phyloP scores from a whole-genome alignment of 2,113 vertebrate species.

The Campylomormyrus tamandua region DNA sequence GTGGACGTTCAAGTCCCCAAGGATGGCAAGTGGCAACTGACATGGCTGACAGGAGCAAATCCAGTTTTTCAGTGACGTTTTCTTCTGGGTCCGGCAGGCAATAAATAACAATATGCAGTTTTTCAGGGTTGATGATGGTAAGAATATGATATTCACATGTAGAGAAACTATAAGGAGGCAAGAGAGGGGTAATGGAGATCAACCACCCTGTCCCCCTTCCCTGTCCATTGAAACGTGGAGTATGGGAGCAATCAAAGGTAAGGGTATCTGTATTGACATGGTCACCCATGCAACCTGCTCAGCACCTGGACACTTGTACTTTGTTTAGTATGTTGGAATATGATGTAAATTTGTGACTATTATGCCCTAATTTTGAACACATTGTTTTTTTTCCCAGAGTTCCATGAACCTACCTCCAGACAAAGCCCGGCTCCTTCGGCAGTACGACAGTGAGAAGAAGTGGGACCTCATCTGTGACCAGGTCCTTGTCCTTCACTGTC shows the following conservation, averaged over 20 bases:
- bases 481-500: conserved; percentile 51
- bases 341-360: not conserved
- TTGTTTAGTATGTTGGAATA: not conserved
- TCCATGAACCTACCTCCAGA: conserved; percentile 96
- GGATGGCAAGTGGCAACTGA: too few relatives aligned
- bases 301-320: not conserved
- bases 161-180: too few relatives aligned
- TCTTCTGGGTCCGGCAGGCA: too few relatives aligned
- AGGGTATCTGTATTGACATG: not conserved
- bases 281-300: not conserved
- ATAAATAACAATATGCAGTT: too few relatives aligned
- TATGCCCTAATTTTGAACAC: not conserved
- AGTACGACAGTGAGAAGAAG: conserved; percentile 96
- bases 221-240: not conserved
- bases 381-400: conserved; percentile 62
- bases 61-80: too few relatives aligned
- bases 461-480: conserved; percentile 97
- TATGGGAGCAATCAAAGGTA: not conserved
- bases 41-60: too few relatives aligned
- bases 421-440: conserved; percentile 86
- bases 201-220: too few relatives aligned
- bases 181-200: too few relatives aligned
- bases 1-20: too few relatives aligned
- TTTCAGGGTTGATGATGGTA: too few relatives aligned
- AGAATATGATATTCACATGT: too few relatives aligned